Conservation (phyloP, 2,113 vertebrate species). For the Harpagus bidentatus region DNA sequence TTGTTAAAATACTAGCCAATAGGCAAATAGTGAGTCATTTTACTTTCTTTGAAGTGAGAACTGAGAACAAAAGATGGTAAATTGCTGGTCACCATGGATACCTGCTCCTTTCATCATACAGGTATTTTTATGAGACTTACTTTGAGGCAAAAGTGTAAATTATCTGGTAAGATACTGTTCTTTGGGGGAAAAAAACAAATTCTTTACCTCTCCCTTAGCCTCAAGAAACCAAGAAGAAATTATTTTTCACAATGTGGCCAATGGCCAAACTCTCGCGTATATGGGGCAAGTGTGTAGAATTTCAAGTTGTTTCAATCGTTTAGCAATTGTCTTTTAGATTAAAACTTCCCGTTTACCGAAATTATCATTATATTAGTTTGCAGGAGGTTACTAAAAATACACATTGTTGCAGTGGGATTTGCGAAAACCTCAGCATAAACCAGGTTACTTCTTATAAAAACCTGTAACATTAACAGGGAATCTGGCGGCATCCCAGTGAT, state of each 20-base stretch:
- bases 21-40: not conserved
- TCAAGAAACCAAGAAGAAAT: not conserved
- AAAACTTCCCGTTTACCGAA: not conserved
- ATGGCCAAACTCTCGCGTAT: not conserved
- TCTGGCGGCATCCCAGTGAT: no score
- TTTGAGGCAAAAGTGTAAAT: not conserved
- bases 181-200: not conserved
- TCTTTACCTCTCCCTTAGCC: not conserved
- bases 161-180: not conserved
- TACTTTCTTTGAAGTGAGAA: not conserved
- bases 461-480: not conserved
- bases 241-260: not conserved
- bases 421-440: not conserved
- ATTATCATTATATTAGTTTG: not conserved
- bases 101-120: not conserved
- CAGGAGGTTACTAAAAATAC: not conserved
- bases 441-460: not conserved
- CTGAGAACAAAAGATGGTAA: not conserved
- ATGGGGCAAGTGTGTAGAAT: rapidly evolving
- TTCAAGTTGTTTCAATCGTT: not conserved
- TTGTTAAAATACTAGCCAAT: not conserved
- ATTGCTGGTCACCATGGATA: slow-evolving; percentile 24
- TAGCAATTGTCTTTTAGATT: not conserved
- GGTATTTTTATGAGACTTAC: not conserved
- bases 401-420: not conserved